These are phyloP conservation scores for Argyresthia albistria DNA, from an alignment of 2,888 invertebrate species.

Conservation along the genomic window DNA sequence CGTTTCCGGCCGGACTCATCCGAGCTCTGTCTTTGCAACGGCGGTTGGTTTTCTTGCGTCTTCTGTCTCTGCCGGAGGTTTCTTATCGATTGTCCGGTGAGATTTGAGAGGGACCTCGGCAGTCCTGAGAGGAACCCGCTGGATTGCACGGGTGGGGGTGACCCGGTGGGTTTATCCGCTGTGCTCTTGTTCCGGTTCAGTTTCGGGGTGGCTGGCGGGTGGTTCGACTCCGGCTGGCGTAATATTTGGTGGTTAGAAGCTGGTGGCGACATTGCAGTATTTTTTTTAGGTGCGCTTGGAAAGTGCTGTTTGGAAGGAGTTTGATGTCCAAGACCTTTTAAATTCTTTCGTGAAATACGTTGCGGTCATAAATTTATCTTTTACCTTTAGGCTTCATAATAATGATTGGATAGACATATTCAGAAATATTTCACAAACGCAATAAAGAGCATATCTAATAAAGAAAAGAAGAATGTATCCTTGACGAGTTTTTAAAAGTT, in stretches of 20 bases:
- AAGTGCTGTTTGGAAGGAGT: too few species aligned
- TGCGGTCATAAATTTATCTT: too few species aligned
- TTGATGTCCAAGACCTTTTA: too few species aligned
- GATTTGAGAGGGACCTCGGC: slow-evolving; percentile 58
- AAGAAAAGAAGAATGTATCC: too few species aligned
- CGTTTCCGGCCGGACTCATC: slow-evolving; percentile 34
- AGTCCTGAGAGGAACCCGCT: slow-evolving; percentile 54
- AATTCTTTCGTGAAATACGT: too few species aligned
- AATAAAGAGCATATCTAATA: too few species aligned
- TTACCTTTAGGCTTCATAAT: too few species aligned
- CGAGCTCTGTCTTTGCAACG: slow-evolving; percentile 38
- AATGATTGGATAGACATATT: too few species aligned
- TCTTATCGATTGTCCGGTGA: slow-evolving; percentile 56
- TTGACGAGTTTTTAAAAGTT: too few species aligned
- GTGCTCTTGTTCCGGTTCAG: slow-evolving; percentile 12
- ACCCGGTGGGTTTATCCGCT: slow-evolving; percentile 15
- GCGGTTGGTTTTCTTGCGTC: slow-evolving; percentile 33
- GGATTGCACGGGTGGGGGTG: slow-evolving; percentile 18
- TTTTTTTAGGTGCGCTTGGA: not conserved
- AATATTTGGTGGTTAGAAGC: not conserved
- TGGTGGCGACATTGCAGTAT: not conserved
- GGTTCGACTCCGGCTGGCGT: not conserved
- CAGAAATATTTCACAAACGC: too few species aligned
- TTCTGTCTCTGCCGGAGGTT: slow-evolving; percentile 43
- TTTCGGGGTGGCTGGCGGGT: slow-evolving; percentile 12